Conservation (phyloP, 2,113 vertebrate species). For the Crocuta crocuta region DNA sequence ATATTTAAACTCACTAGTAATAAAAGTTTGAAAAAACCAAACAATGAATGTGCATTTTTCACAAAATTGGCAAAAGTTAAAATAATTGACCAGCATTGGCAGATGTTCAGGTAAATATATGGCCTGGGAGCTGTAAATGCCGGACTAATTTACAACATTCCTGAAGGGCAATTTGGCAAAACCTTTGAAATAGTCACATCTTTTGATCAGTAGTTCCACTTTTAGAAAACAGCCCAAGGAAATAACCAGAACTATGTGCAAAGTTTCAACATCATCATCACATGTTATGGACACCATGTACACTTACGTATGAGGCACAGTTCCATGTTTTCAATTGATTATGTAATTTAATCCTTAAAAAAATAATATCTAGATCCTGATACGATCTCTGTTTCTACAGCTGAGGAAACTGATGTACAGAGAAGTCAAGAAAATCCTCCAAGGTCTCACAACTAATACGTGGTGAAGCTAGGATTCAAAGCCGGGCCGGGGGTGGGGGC, state of each 20-base stretch:
- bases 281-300: background rate
- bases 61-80: background rate
- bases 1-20: background rate
- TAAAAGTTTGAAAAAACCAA: background rate
- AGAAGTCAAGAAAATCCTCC: background rate
- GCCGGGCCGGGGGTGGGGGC: background rate
- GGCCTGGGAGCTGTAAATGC: background rate
- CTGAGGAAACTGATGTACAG: background rate
- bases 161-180: background rate
- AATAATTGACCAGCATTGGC: background rate
- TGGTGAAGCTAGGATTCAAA: background rate
- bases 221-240: slow-evolving; percentile 26
- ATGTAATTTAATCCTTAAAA: background rate
- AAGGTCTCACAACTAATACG: background rate
- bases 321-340: background rate
- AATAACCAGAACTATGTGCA: background rate
- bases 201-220: slow-evolving; percentile 38
- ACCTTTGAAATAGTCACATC: background rate
- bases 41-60: background rate
- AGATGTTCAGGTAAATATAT: background rate
- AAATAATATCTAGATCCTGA: background rate
- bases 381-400: background rate
- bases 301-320: background rate
- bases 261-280: slow-evolving; percentile 25
- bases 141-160: background rate